Percentiles rank a stretch among this genome's conserved stretches.
Evolutionary conservation across 1,140 invertebrate genomes (phyloP).

Genomic region (Lasioglossum baleicum): DNA sequence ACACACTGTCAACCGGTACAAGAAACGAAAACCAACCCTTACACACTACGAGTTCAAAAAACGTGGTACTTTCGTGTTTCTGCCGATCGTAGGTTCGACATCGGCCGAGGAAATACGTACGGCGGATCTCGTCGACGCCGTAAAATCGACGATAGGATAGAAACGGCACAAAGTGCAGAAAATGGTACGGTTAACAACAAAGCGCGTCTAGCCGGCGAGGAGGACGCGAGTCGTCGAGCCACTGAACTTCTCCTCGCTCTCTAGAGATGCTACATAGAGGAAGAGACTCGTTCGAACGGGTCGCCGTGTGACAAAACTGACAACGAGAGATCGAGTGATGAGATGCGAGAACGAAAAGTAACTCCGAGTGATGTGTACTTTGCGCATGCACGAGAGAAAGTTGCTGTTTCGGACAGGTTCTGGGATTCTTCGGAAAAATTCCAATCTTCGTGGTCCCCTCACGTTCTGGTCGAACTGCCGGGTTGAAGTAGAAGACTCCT

Average conservation of each 20-base stretch:
- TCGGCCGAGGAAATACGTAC: not conserved
- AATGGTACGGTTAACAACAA: constrained; percentile 9
- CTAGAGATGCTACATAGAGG: not conserved
- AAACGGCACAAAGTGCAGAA: constrained; percentile 27
- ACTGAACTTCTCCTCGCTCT: not conserved
- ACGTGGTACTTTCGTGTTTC: constrained; percentile 9
- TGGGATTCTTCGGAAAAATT: not conserved
- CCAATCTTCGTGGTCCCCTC: not conserved
- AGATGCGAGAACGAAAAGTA: constrained; percentile 34
- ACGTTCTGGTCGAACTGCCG: too few relatives aligned
- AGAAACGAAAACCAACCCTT: constrained; percentile 31
- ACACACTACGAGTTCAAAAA: constrained; percentile 23
- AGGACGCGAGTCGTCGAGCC: constrained; percentile 22
- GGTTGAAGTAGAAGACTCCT: too few relatives aligned
- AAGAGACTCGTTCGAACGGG: not conserved
- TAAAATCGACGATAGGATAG: constrained; percentile 46
- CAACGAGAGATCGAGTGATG: constrained; percentile 45
- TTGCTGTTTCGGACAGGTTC: not conserved
- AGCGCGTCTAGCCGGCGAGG: constrained; percentile 17
- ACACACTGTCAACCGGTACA: constrained; percentile 10
- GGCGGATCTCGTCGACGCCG: constrained; percentile 52
- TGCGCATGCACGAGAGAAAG: constrained; percentile 64
- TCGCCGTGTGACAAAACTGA: constrained; percentile 28
- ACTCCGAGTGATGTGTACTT: constrained; percentile 34
- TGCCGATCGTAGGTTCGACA: not conserved